Evolutionary conservation across 2,888 invertebrate species (phyloP), one percentile per base, ranked within the genome.

Genomic region (Ornithoptera priamus): DNA sequence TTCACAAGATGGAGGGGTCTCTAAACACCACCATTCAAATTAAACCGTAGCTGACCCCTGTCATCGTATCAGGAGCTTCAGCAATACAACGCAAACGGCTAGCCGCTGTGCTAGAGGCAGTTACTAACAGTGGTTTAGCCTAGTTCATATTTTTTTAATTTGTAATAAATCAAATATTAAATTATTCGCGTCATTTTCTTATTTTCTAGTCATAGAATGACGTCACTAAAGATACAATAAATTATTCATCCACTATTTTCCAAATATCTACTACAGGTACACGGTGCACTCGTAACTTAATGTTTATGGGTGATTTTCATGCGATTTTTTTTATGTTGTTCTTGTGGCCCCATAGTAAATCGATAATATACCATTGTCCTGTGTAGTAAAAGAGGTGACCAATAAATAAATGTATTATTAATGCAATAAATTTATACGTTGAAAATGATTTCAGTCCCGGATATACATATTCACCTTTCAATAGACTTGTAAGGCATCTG

Each of bases 381-480:
- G 80, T 83, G 68, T 86, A 88, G 71, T 85, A 89, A 53, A 90
- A 88, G 6, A 86, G 78, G 72, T 84, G 82, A 73, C 86, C 86
- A 5, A 84, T 70, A 20, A 82, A 82, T 12, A 80, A 74, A 64
- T 85, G 88, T 0, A 80, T 50, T 6, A 79, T 63, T 22, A 89
- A 72, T 22, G 83, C 20, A 0, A 80, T 69, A 0, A 85, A 73
- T 67, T 86, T 83, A 7, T 76, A 69, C 0, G 77, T 76, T 10
- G 79, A 80, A 56, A 84, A 81, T 4, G 74, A 62, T 72, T 79
- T 84, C 1, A 90, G 73, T 1, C 83, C 78, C 18, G 90, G 90
- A 70, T 90, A 90, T 8, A 90, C 75, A 68, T 83, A 85, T 73
- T 84, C 84, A 50, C 83, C 88, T 63, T 83, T 80, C 22, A 82